A percentile compares a stretch with the other conserved stretches of the same genome.
Conservation (phyloP, 1,140 invertebrate genomes). For the Drosophila lacertosa region DNA sequence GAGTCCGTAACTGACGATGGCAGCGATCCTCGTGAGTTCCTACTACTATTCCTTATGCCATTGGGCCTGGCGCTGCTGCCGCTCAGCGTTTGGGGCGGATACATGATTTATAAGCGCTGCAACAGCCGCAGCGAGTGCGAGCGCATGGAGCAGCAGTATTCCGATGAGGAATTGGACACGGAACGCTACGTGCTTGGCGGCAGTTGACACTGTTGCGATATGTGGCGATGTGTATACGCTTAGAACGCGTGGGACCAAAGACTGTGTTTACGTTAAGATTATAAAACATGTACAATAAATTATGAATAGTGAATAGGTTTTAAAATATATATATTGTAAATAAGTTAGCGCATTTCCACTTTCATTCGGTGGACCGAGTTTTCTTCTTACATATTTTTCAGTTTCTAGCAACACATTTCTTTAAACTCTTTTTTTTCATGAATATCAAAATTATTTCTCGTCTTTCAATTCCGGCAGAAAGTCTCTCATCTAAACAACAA, state of each 20-base stretch:
- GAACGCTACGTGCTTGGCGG: slow-evolving; percentile 69
- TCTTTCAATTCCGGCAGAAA: slow-evolving; percentile 29
- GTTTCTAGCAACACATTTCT: slow-evolving; percentile 32
- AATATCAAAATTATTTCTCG: slow-evolving; percentile 61
- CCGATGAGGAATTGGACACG: slow-evolving; percentile 70
- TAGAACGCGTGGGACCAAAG: slow-evolving; percentile 51
- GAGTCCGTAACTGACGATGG: slow-evolving; percentile 20
- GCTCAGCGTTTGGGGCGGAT: slow-evolving; percentile 68
- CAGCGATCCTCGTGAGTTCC: slow-evolving; percentile 65
- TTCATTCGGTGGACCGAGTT: slow-evolving; percentile 13
- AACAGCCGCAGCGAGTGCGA: slow-evolving; percentile 52
- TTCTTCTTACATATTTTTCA: slow-evolving; percentile 22
- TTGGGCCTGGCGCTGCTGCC: slow-evolving; percentile 72
- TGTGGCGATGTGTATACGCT: slow-evolving; percentile 26
- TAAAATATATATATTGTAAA: not conserved
- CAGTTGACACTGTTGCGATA: slow-evolving; percentile 13
- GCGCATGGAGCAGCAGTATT: slow-evolving; percentile 56
- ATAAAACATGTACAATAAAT: slow-evolving; percentile 6
- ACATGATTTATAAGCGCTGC: slow-evolving; percentile 63
- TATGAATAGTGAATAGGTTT: not conserved
- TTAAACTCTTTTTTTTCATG: slow-evolving; percentile 54
- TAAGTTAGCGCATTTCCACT: not conserved
- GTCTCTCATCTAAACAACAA: slow-evolving; percentile 21
- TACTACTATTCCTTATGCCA: slow-evolving; percentile 76
- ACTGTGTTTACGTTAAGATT: slow-evolving; percentile 48